phyloP scores from a whole-genome alignment of 2,888 invertebrate genomes.

The Cheilosia soror region DNA sequence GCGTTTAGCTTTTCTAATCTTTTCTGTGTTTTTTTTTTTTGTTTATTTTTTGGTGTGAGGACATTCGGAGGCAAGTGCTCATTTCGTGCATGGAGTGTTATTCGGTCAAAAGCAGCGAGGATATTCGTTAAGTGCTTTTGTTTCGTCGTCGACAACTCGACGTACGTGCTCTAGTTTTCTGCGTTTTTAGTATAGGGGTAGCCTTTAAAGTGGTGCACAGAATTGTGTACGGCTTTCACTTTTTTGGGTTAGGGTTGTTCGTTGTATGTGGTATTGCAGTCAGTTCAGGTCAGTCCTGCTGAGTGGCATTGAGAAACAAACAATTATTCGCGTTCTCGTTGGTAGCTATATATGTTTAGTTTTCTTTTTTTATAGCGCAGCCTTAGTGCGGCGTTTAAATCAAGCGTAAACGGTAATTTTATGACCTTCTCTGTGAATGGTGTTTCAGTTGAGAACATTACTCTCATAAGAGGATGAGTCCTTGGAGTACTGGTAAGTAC shows the following conservation, averaged over 20 bases:
- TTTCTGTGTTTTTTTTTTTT: slow-evolving; percentile 5
- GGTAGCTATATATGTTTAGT: background rate
- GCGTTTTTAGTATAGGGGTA: slow-evolving; percentile 20
- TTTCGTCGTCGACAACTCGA: background rate
- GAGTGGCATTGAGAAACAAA: slow-evolving; percentile 29
- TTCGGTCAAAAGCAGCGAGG: slow-evolving; percentile 39
- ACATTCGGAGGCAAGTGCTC: slow-evolving; percentile 20
- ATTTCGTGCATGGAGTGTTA: slow-evolving; percentile 54
- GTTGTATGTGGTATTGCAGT: background rate
- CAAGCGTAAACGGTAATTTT: background rate
- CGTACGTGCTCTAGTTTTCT: slow-evolving; percentile 56
- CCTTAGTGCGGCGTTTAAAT: background rate
- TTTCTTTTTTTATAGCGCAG: background rate
- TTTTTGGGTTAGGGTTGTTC: background rate
- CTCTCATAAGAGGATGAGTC: too few species aligned
- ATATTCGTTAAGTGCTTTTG: slow-evolving; percentile 64
- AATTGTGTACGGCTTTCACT: slow-evolving; percentile 16
- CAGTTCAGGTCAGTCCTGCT: slow-evolving; percentile 29
- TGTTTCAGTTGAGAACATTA: background rate
- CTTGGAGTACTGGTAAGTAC: too few species aligned
- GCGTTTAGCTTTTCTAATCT: slow-evolving; percentile 56
- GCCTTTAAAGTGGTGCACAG: slow-evolving; percentile 26
- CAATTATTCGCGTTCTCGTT: slow-evolving; percentile 1
- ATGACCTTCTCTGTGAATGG: background rate
- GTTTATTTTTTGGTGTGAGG: background rate